Percentiles rank a stretch among this genome's conserved stretches.
These are phyloP conservation scores for Aricia artaxerxes DNA, from an alignment of 2,888 invertebrate species.

Conservation along the genomic window DNA sequence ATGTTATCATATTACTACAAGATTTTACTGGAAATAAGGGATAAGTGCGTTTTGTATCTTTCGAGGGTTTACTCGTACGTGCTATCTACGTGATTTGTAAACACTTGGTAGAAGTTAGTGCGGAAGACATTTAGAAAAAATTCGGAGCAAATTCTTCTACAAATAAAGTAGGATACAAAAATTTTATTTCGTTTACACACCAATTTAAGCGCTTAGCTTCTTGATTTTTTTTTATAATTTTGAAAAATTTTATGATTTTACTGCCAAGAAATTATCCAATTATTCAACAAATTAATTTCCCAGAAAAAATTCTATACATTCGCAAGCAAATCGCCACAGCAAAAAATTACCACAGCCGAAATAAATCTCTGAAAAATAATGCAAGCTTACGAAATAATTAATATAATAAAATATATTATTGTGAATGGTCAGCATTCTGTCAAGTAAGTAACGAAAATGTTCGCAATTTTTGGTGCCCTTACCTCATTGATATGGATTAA, in stretches of 20 bases:
- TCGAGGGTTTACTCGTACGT: no score
- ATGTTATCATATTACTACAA: background rate
- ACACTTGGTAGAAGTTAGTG: background rate
- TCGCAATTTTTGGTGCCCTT: background rate
- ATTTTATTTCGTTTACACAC: background rate
- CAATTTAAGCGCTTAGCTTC: background rate
- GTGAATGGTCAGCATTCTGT: constrained; percentile 26
- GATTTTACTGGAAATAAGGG: background rate
- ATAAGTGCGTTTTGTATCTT: background rate
- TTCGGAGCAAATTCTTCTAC: no score
- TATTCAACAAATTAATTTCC: background rate
- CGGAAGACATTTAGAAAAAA: no score
- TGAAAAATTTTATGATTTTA: no score
- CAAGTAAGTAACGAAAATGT: background rate
- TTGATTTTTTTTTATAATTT: background rate
- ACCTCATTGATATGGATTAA: background rate
- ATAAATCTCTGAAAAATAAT: constrained; percentile 11
- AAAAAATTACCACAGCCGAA: constrained; percentile 27
- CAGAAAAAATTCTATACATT: constrained; percentile 36
- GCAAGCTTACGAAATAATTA: constrained; percentile 22
- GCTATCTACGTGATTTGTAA: background rate
- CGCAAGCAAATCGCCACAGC: constrained; percentile 39
- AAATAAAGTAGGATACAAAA: background rate
- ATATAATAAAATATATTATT: constrained; percentile 5
- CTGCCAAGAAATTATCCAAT: background rate